These are phyloP conservation scores for Gambelia wislizenii DNA, from an alignment of 2,797 vertebrate genomes.

Conservation along the genomic window DNA sequence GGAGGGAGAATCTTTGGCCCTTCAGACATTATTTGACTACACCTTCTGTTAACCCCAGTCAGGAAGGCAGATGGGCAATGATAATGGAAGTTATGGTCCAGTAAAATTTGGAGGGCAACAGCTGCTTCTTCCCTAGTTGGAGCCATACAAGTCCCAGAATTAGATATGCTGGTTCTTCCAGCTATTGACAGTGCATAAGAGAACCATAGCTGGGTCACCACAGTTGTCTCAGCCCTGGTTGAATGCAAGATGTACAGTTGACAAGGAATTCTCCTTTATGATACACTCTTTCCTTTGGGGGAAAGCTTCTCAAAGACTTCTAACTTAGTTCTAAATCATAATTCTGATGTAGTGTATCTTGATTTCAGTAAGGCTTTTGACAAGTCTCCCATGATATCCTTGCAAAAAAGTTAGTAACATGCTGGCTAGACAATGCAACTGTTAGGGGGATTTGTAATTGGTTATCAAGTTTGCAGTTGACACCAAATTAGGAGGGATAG, in stretches of 20 bases:
- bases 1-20: not conserved
- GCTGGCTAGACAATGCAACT: too few species aligned
- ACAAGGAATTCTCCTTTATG: not conserved
- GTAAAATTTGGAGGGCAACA: not conserved
- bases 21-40: not conserved
- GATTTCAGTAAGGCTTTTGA: too few species aligned
- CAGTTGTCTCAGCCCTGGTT: not conserved
- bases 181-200: not conserved
- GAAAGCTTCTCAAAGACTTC: not conserved
- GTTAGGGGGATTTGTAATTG: too few species aligned
- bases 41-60: not conserved
- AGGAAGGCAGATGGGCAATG: not conserved
- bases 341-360: too few species aligned
- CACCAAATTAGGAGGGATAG: too few species aligned
- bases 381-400: too few species aligned
- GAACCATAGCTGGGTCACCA: not conserved
- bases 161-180: not conserved
- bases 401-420: too few species aligned
- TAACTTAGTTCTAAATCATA: not conserved
- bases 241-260: not conserved
- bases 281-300: not conserved
- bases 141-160: not conserved
- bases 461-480: too few species aligned
- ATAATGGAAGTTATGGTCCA: not conserved
- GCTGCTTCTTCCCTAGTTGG: not conserved